Evolutionary conservation across 2,113 vertebrate species (phyloP).

Genomic region (Coptodon bakossiorum): DNA sequence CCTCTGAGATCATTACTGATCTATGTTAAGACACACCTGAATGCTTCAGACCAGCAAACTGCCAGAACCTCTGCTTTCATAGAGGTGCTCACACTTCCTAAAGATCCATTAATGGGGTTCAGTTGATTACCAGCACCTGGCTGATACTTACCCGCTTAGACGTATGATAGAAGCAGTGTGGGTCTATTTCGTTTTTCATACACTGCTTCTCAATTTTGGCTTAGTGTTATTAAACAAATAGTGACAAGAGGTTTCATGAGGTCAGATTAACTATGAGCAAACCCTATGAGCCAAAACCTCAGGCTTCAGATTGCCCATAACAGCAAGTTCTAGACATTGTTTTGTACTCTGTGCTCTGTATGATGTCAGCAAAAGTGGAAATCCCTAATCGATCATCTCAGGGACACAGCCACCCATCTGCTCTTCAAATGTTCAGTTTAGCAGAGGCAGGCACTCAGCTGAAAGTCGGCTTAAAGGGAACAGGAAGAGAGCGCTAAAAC

Average conservation of each 20-base stretch:
- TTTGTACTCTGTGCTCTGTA: neutral
- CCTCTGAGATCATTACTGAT: neutral
- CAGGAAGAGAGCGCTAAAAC: neutral
- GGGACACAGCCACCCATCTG: neutral
- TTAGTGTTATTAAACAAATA: neutral
- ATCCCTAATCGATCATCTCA: neutral
- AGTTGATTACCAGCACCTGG: neutral
- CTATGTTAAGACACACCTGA: neutral
- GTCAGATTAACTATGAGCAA: neutral
- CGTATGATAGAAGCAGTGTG: rapidly evolving
- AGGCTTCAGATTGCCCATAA: neutral
- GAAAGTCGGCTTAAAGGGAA: neutral
- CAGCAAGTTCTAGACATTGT: rapidly evolving
- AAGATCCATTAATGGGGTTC: neutral
- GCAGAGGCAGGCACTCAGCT: neutral
- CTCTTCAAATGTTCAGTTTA: neutral
- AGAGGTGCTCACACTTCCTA: rapidly evolving
- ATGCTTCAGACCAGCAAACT: neutral
- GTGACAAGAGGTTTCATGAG: neutral
- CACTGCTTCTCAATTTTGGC: neutral
- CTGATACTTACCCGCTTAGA: neutral
- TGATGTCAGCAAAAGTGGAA: neutral
- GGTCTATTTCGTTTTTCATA: neutral
- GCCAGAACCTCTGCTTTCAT: neutral
- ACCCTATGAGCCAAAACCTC: neutral